Evolutionary conservation across 1,140 invertebrate genomes (phyloP), one percentile per base, ranked within the genome.

Genomic region (Bombus soroeensis): DNA sequence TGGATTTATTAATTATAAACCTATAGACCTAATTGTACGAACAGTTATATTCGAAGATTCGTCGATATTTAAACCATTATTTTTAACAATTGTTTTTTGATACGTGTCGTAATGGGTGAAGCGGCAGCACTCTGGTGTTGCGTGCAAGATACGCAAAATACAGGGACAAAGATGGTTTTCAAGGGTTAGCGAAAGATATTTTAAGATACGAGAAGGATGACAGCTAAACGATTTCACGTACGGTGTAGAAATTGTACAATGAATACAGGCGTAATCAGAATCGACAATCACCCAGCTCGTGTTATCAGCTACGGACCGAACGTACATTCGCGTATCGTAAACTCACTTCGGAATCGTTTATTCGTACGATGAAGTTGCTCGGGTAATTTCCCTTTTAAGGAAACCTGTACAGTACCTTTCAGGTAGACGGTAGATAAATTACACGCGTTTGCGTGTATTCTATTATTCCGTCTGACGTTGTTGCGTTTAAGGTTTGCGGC

Each of bases 401-500:
- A 76, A 75, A 64, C 80, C 62, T 76, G 73, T n/a, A 79, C 12
- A 6, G n/a, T 64, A 64, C 37, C 59, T 47, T 71, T 74, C 28
- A 77, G 68, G 64, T 73, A 37, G 62, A 47, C 47, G 70, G 25
- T 39, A 53, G 68, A 89, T 81, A 86, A 89, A 89, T 89, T 86
- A 86, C 41, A 74, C 87, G 68, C 34, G 37, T 80, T 70, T 41
- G 71, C 59, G 43, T 68, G 37, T 76, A 82, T 53, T 77, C 77
- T 66, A 88, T 89, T 87, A 82, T 74, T 73, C 32, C 68, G 28
- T 74, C 66, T 71, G 39, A 78, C 53, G 75, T 64, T 81, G 83
- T 85, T 85, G 70, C 77, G 53, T 89, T 89, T 72, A 83, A 94
- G 93, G 79, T 93, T 70, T 98, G 98, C 94, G 96, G 96, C 85